A percentile compares a stretch with the other conserved stretches of the same genome.
Conservation (phyloP, 2,888 invertebrate species). For the Entomobrya proxima region DNA sequence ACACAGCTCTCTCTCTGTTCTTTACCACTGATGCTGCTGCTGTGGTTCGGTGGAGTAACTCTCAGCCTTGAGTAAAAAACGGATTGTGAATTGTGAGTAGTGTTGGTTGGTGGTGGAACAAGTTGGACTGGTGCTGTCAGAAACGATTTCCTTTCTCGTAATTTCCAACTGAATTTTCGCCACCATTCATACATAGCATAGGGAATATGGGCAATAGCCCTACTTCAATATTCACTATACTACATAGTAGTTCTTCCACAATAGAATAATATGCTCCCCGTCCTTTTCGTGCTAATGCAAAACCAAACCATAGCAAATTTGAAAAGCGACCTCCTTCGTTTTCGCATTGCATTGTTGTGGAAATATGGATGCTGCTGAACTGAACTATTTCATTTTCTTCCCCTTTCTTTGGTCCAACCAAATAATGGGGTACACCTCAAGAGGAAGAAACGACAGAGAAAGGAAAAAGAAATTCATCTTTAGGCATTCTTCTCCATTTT, state of each 20-base stretch:
- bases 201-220: not conserved
- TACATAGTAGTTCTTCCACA: not conserved
- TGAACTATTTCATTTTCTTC: slow-evolving; percentile 23
- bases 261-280: not conserved
- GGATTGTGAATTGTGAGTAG: slow-evolving; percentile 34
- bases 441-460: not conserved
- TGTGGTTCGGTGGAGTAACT: not conserved
- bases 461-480: slow-evolving; percentile 14
- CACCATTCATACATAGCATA: not conserved
- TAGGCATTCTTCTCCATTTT: slow-evolving; percentile 20
- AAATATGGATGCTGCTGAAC: slow-evolving; percentile 32
- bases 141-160: slow-evolving; percentile 60
- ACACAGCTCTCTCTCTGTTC: slow-evolving; percentile 26
- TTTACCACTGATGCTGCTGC: not conserved
- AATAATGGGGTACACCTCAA: slow-evolving; percentile 7
- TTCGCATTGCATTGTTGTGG: slow-evolving; percentile 35
- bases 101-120: slow-evolving; percentile 3
- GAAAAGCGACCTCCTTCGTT: slow-evolving; percentile 8
- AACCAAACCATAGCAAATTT: slow-evolving; percentile 8
- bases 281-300: slow-evolving; percentile 2
- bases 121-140: slow-evolving; percentile 59
- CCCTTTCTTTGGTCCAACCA: not conserved
- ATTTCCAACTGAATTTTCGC: slow-evolving; percentile 59
- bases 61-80: slow-evolving; percentile 8
- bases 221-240: slow-evolving; percentile 30